Base-by-base conservation (phyloP, 2,888 invertebrate species). In the Leptopilina syphax region DNA sequence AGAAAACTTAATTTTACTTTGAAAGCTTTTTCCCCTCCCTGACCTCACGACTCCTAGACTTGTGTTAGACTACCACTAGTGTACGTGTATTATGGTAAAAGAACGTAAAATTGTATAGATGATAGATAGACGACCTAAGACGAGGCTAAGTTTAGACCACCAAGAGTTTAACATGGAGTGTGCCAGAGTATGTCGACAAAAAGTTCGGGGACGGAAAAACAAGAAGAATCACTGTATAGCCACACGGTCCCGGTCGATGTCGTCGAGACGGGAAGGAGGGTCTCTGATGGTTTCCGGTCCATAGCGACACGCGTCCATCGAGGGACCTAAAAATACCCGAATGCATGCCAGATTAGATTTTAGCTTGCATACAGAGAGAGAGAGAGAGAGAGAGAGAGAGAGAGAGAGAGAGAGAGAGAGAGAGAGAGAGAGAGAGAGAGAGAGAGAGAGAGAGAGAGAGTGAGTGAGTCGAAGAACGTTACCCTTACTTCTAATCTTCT, bases 241-340 rank as follows among this genome's bases (percentile, higher is more conserved):
- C 70, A 54, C 70, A 34, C 27, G 27, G 60, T 9, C 44, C 50
- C 50, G 50, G 3, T 50, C 50, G 50, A 50, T 50, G 50, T 60
- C 54, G 57, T 41, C 60, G 41, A 67, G 78, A 78, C 78, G 68
- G 78, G 78, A 78, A 78, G 68, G 67, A 78, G 78, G 66, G 67
- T 47, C 73, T 54, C 60, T 50, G 50, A 50, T 63, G 77, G 78
- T 77, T 78, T 76, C 77, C 79, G 80, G 79, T 66, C 77, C 77
- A 54, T 27, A 44, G 80, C 77, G 77, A 80, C 80, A 77, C 54
- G 68, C 80, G 65, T 76, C 68, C 77, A 80, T 24, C 63, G 7
- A 60, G 66, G 67, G 47, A 18, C 47, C 80, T 80, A 80, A 80
- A 80, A 80, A 80, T 80, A 80, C 77, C 41, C 80, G 63, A 65